These are phyloP conservation scores for Hippoglossus stenolepis DNA, from an alignment of 2,113 vertebrate species.

Conservation along the genomic window DNA sequence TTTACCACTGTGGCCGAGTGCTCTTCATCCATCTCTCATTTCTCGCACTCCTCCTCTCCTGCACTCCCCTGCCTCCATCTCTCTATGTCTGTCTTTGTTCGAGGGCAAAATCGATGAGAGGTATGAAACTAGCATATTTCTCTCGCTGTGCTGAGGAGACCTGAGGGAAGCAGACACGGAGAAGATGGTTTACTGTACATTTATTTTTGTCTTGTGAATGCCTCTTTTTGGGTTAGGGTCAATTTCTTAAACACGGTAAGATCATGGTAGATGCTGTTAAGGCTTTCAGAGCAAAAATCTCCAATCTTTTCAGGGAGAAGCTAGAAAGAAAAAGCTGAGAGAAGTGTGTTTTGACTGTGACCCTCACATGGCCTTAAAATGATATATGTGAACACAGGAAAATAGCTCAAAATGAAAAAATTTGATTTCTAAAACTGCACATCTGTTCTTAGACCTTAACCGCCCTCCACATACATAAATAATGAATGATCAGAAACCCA, in stretches of 20 bases:
- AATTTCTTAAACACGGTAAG: neutral
- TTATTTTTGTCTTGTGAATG: conserved; percentile 1
- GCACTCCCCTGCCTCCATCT: conserved; percentile 48
- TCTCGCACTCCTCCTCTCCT: conserved; percentile 34
- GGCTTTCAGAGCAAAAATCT: neutral
- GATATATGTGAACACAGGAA: neutral
- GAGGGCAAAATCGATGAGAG: conserved; percentile 74
- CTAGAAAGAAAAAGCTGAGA: neutral
- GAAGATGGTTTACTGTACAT: conserved; percentile 36
- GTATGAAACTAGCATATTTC: conserved; percentile 79
- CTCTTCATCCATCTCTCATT: conserved; percentile 66
- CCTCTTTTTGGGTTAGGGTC: neutral
- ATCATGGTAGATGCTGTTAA: neutral
- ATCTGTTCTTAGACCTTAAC: neutral
- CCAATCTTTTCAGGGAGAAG: neutral
- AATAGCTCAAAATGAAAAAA: neutral
- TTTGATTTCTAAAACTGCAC: no score
- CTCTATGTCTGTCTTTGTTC: conserved; percentile 73
- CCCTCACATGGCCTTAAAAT: neutral
- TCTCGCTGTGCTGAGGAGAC: conserved; percentile 61
- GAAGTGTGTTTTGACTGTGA: neutral
- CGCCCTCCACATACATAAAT: neutral
- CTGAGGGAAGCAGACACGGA: conserved; percentile 39
- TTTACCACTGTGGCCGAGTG: conserved; percentile 34
- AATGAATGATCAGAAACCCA: neutral